Evolutionary conservation across 2,888 invertebrate genomes (phyloP).

Genomic region (Dione juno): DNA sequence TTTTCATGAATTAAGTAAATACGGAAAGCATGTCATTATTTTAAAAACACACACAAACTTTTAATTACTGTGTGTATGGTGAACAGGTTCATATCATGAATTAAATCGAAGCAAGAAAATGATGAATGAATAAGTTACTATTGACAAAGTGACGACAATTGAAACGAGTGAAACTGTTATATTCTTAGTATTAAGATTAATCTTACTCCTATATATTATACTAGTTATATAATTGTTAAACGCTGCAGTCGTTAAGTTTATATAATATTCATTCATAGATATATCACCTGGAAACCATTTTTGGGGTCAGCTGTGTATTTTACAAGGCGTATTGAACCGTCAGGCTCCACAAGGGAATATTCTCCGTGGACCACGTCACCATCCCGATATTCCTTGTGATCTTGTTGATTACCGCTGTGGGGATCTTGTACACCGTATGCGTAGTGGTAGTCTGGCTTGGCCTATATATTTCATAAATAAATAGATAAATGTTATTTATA

Average conservation of each 20-base stretch:
- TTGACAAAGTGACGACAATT: no score
- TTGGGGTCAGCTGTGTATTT: conserved; percentile 88
- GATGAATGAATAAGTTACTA: no score
- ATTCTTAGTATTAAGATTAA: no score
- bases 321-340: conserved; percentile 88
- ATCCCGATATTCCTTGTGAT: conserved; percentile 87
- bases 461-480: conserved; percentile 65
- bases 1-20: not conserved
- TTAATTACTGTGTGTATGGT: no score
- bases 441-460: conserved; percentile 89
- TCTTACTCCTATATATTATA: no score
- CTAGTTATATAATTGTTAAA: no score
- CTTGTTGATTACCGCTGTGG: conserved; percentile 88
- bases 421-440: conserved; percentile 91
- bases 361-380: conserved; percentile 89
- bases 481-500: not conserved
- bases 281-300: conserved; percentile 87
- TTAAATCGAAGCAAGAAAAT: no score
- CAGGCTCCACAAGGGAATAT: conserved; percentile 89
- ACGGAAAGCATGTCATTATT: not conserved
- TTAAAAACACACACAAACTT: no score
- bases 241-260: no score
- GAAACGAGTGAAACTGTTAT: no score
- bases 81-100: no score
- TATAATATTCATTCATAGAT: no score